phyloP scores from a whole-genome alignment of 2,888 invertebrate species.

The Flexamia atlantica region DNA sequence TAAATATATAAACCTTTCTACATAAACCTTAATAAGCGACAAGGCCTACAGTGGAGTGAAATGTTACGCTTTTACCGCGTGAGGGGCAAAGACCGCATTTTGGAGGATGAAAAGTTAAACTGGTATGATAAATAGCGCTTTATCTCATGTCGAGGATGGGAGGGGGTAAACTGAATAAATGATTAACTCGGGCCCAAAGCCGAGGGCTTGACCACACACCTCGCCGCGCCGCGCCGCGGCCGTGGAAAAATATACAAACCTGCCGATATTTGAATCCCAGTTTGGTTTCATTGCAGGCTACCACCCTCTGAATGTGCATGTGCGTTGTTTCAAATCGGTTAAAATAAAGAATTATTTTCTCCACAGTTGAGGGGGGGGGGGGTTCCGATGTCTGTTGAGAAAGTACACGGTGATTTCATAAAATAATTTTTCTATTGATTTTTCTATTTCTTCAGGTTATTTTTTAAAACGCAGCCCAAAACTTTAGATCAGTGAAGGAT shows the following conservation, averaged over 20 bases:
- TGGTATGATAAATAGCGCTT: constrained; percentile 38
- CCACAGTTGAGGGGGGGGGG: too few relatives aligned
- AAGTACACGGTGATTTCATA: too few relatives aligned
- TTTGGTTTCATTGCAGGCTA: background rate
- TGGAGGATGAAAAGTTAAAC: constrained; percentile 34
- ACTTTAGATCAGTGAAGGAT: too few relatives aligned
- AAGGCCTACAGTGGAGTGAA: background rate
- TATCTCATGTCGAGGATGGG: background rate
- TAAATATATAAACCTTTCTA: too few relatives aligned
- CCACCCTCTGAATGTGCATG: too few relatives aligned
- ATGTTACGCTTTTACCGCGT: background rate
- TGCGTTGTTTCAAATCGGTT: too few relatives aligned
- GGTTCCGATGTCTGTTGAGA: too few relatives aligned
- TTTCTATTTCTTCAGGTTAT: too few relatives aligned
- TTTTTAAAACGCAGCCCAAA: too few relatives aligned
- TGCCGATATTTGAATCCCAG: background rate
- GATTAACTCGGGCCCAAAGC: background rate
- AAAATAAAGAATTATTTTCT: too few relatives aligned
- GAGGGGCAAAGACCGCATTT: constrained; percentile 22
- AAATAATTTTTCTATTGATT: too few relatives aligned
- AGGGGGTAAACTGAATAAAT: constrained; percentile 25
- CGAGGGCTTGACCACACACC: background rate
- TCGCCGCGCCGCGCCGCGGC: background rate
- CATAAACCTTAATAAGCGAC: background rate
- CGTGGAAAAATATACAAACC: background rate